A percentile compares a stretch with the other conserved stretches of the same genome.
These are phyloP conservation scores for Cactoblastis cactorum DNA, from an alignment of 2,888 invertebrate species.

Conservation along the genomic window DNA sequence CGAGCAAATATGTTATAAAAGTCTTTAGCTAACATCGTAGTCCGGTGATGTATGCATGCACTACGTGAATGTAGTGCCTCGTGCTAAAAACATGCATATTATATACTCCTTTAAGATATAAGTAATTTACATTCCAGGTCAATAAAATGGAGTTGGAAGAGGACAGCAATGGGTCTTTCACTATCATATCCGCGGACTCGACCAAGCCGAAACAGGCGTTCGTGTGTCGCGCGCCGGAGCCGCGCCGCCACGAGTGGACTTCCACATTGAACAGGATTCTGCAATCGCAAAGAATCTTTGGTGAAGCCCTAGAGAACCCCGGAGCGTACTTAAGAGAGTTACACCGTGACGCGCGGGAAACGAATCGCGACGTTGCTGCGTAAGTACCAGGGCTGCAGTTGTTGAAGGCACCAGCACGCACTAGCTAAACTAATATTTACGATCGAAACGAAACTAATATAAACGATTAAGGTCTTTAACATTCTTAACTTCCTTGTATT, in stretches of 20 bases:
- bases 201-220: slow-evolving; percentile 87
- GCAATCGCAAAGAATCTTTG: slow-evolving; percentile 95
- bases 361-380: slow-evolving; percentile 55
- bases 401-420: neutral
- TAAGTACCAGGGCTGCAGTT: slow-evolving; percentile 42
- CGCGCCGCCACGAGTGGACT: slow-evolving; percentile 91
- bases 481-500: too few species aligned
- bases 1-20: too few species aligned
- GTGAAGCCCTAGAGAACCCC: slow-evolving; percentile 97
- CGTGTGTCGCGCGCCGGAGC: slow-evolving; percentile 87
- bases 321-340: slow-evolving; percentile 76
- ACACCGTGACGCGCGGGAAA: slow-evolving; percentile 49
- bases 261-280: slow-evolving; percentile 90
- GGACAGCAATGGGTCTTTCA: slow-evolving; percentile 48
- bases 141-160: slow-evolving; percentile 95
- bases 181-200: slow-evolving; percentile 87
- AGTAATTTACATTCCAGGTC: slow-evolving; percentile 81
- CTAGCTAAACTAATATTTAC: neutral
- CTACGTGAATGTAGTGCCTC: too few species aligned
- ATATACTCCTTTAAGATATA: neutral
- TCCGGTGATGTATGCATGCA: too few species aligned
- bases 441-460: too few species aligned
- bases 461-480: too few species aligned
- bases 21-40: too few species aligned
- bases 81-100: too few species aligned